Evolutionary conservation across 2,797 vertebrate genomes (phyloP), one percentile per base, ranked within the genome.

Genomic region (Capromys pilorides): DNA sequence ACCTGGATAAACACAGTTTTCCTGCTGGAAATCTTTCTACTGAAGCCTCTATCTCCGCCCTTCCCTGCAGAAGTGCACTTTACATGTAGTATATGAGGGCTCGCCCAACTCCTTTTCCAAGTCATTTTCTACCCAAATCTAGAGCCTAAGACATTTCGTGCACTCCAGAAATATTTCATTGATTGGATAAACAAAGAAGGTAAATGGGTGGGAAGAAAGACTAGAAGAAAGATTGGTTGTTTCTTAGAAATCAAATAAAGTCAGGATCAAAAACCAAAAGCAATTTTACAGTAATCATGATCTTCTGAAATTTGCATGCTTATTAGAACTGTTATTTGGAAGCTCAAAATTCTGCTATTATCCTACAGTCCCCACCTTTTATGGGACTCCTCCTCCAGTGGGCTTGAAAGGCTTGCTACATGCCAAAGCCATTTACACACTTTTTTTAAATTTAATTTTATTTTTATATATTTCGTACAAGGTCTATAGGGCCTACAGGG

Each of bases 1-100:
- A 90, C 51, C 66, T 79, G 33, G 64, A 62, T 81, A 91, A 93
- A 90, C 69, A 79, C 75, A 66, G 41, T 45, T 18, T 93, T 88
- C 85, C 33, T 31, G 31, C 86, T 80, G 26, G 61, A 49, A 75
- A 39, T 33, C 75, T 95, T 67, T 79, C 84, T 31, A 36, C 59
- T 4, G 13, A 86, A 12, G 45, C 18, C 51, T 86, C 87, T 83
- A 24, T 57, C 41, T 1, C 3, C 1, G 36, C 28, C 73, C 54
- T 80, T 80, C 69, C 4, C 5, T 2, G 22, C 36, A 64, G 41
- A 93, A 66, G 4, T 45, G 6, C 3, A 24, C 19, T 36, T 95
- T 33, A 69, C 18, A 39, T 59, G 33, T 2, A 41, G 49, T 1
- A 26, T 14, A 77, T 73, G 59, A 33, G 73, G 10, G 77, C 11